phyloP scores from a whole-genome alignment of 2,797 vertebrate genomes.

The Chaetodon trifasciatus region DNA sequence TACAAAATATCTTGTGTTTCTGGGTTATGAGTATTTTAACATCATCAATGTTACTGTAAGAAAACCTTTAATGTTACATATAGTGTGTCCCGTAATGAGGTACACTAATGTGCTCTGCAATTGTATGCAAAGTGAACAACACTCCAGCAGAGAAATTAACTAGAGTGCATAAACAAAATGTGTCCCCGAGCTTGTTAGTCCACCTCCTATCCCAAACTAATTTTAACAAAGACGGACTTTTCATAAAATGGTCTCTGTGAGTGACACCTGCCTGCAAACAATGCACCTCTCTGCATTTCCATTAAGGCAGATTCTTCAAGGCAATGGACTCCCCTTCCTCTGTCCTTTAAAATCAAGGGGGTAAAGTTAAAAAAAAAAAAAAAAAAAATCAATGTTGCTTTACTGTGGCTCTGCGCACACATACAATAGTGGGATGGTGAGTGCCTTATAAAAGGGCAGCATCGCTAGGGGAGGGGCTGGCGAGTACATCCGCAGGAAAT shows the following conservation, averaged over 20 bases:
- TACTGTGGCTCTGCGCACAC: conserved; percentile 70
- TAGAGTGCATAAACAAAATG: conserved; percentile 71
- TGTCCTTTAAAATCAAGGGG: conserved; percentile 77
- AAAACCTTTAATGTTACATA: conserved; percentile 40
- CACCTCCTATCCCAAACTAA: conserved; percentile 66
- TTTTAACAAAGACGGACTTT: conserved; percentile 68
- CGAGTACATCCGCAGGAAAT: conserved; percentile 65
- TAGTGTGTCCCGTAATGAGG: conserved; percentile 58
- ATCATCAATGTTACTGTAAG: conserved; percentile 26
- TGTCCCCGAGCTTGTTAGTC: conserved; percentile 73
- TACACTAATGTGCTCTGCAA: conserved; percentile 61
- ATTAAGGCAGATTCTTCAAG: conserved; percentile 49
- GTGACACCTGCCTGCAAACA: conserved; percentile 64
- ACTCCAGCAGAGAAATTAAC: conserved; percentile 75
- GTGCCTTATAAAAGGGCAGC: conserved; percentile 48
- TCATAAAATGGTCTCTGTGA: conserved; percentile 52
- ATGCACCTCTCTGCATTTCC: conserved; percentile 36
- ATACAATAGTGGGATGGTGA: conserved; percentile 53
- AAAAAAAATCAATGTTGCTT: conserved; percentile 75
- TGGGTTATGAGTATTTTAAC: conserved; percentile 31
- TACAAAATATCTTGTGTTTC: conserved; percentile 6
- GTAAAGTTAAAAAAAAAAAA: conserved; percentile 51
- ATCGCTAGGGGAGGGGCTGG: conserved; percentile 32
- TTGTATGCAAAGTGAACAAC: conserved; percentile 72
- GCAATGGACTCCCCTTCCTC: conserved; percentile 50